Evolutionary conservation across 2,797 vertebrate genomes (phyloP).

Genomic region (Nyctalus aviator): DNA sequence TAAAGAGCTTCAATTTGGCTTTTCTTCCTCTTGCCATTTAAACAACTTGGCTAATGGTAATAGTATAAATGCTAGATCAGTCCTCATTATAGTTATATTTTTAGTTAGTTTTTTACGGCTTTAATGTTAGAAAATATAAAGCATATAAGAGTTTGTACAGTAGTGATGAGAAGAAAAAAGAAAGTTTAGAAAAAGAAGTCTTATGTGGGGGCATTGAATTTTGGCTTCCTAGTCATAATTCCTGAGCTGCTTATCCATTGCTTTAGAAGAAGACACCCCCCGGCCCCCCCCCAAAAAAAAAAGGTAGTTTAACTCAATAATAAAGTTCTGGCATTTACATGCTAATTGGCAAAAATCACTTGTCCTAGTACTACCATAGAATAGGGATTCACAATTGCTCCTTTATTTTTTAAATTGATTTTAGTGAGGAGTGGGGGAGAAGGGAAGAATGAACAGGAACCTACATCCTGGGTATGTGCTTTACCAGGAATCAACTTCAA

Average conservation of each 20-base stretch:
- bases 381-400: neutral
- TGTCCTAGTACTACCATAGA: neutral
- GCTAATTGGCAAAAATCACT: neutral
- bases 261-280: neutral
- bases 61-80: neutral
- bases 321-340: neutral
- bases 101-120: neutral
- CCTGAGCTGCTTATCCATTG: neutral
- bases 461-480: neutral
- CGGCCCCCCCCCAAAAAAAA: too few species aligned
- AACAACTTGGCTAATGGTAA: neutral
- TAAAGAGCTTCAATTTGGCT: neutral
- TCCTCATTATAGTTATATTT: neutral
- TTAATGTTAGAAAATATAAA: neutral
- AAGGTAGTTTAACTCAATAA: neutral
- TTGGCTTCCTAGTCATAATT: slow-evolving; percentile 13
- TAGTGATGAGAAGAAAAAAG: neutral
- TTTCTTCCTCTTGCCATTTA: neutral
- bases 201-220: neutral
- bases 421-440: neutral
- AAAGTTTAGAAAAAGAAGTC: neutral
- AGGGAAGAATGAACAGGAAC: neutral
- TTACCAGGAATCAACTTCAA: neutral
- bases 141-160: neutral
- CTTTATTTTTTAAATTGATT: neutral